These are phyloP conservation scores for Climacteris rufus DNA, from an alignment of 2,113 vertebrate species.

Conservation along the genomic window DNA sequence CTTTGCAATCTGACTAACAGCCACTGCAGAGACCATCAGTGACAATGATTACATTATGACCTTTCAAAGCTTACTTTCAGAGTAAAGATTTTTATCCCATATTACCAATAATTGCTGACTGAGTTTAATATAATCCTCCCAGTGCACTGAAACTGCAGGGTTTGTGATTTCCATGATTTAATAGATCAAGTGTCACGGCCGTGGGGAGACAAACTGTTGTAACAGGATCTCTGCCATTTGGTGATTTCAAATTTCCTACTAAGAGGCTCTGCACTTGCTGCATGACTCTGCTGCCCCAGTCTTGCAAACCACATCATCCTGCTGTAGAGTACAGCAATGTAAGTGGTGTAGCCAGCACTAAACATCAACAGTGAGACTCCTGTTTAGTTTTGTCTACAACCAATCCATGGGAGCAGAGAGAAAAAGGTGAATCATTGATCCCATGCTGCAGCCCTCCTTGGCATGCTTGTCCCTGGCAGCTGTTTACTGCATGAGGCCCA, in stretches of 20 bases:
- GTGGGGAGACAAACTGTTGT: not conserved
- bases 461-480: not conserved
- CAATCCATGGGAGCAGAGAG: not conserved
- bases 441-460: not conserved
- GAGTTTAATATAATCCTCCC: slow-evolving; percentile 85
- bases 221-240: slow-evolving; percentile 37
- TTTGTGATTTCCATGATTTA: slow-evolving; percentile 64
- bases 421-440: not conserved
- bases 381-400: not conserved
- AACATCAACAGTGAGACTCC: not conserved
- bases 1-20: slow-evolving; percentile 7
- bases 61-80: slow-evolving; percentile 76
- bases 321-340: not conserved
- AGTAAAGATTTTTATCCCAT: slow-evolving; percentile 85
- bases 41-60: slow-evolving; percentile 68
- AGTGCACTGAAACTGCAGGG: slow-evolving; percentile 65
- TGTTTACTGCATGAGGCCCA: not conserved
- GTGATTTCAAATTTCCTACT: not conserved
- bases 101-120: slow-evolving; percentile 88
- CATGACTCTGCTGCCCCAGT: not conserved
- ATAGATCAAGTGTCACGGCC: slow-evolving; percentile 33
- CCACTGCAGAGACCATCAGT: slow-evolving; percentile 30
- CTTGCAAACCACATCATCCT: not conserved
- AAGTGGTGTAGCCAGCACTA: not conserved
- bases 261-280: not conserved